Evolutionary conservation across 2,888 invertebrate genomes (phyloP), one percentile per base, ranked within the genome.

Genomic region (Bombyx huttoni): DNA sequence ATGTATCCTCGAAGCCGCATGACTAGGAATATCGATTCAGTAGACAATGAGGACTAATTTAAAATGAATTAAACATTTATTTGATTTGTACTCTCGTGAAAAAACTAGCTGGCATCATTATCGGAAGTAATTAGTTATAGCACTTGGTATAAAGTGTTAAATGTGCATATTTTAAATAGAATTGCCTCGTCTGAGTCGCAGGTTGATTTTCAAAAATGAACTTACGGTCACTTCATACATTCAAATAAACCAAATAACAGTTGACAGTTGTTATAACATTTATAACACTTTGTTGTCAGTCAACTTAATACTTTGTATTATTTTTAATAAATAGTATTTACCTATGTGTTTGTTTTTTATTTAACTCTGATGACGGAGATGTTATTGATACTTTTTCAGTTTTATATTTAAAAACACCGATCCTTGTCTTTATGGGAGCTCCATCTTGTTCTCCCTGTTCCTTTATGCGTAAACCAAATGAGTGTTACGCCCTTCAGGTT

Each of bases 231-330:
- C 7, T 35, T 24, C 24, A 8, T n/a, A 13, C 13, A 51, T 46
- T 13, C 12, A 34, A 13, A 47, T 34, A 13, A 47, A 51, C 46
- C 50, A 46, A 50, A 14, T 10, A 34, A 8, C 8, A 24, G 59
- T 60, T 62, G 58, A 59, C 61, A 54, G 70, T 78, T 84, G 83
- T 80, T 82, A 79, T 84, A 85, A 81, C 78, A 84, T 85, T 84
- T 85, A 85, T 82, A 76, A 77, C 79, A 80, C 55, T 52, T 55
- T 53, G 52, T 62, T 40, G 40, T 40, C 40, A 12, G 40, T 40
- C 40, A 40, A 40, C 40, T 40, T 40, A 6, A 10, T 40, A 40
- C 40, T 40, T 49, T 14, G 40, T 51, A 54, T 56, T 52, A 51
- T 54, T 54, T 52, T 46, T 50, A 62, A 51, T 56, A 61, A 60